Evolutionary conservation across 2,888 invertebrate species (phyloP).

Genomic region (Acronicta leporina): DNA sequence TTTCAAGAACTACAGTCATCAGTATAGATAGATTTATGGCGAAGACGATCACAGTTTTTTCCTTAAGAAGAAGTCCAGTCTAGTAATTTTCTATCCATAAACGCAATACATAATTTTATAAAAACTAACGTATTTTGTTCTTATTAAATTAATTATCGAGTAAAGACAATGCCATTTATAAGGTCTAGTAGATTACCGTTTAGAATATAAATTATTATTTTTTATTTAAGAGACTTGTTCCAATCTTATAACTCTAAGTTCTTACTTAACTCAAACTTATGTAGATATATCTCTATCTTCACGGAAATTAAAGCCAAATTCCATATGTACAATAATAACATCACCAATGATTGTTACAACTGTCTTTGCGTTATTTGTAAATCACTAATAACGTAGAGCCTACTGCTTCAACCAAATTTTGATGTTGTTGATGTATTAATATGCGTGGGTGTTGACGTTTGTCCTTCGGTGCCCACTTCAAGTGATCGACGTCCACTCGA

Average conservation of each 20-base stretch:
- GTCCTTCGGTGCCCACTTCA: conserved; percentile 79
- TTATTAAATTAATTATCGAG: background rate
- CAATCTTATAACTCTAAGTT: too few relatives aligned
- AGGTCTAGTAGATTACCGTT: too few relatives aligned
- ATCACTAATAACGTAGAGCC: conserved; percentile 42
- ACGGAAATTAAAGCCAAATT: too few relatives aligned
- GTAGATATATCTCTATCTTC: too few relatives aligned
- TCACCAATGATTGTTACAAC: conserved; percentile 20
- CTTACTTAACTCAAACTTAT: too few relatives aligned
- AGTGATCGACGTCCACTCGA: conserved; percentile 78
- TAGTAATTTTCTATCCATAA: background rate
- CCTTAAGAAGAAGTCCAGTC: conserved; percentile 17
- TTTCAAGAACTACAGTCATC: conserved; percentile 22
- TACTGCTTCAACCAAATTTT: conserved; percentile 52
- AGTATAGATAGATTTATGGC: conserved; percentile 17
- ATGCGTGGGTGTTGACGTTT: conserved; percentile 67
- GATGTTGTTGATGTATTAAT: conserved; percentile 52
- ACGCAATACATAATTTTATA: background rate
- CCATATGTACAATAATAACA: background rate
- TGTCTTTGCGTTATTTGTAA: conserved; percentile 26
- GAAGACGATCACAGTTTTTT: conserved; percentile 22
- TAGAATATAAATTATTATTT: too few relatives aligned
- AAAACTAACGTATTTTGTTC: background rate
- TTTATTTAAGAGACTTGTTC: too few relatives aligned
- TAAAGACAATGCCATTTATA: too few relatives aligned